Evolutionary conservation across 2,113 vertebrate species (phyloP).

Genomic region (Falco punctatus): DNA sequence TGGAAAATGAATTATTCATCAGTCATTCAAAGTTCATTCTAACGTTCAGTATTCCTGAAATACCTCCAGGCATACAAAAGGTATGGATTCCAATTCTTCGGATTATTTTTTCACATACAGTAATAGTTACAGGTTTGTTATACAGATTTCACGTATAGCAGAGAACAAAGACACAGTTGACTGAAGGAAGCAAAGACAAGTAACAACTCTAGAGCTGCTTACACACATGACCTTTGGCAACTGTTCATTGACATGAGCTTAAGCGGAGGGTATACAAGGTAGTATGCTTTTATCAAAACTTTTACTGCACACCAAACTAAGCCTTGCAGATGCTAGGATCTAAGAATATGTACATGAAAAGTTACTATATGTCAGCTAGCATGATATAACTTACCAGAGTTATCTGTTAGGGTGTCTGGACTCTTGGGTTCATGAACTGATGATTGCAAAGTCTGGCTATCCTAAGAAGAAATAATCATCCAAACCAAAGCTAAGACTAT

Average conservation of each 20-base stretch:
- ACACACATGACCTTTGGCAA: background rate
- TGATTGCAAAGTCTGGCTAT: background rate
- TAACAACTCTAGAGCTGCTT: background rate
- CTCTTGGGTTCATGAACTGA: background rate
- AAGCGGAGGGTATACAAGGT: background rate
- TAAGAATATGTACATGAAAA: background rate
- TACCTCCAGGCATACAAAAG: background rate
- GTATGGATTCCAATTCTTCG: background rate
- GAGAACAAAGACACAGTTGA: background rate
- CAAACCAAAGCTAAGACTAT: background rate
- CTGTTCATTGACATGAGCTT: background rate
- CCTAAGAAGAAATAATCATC: background rate
- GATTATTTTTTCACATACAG: background rate
- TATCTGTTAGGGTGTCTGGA: background rate
- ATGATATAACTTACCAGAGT: background rate
- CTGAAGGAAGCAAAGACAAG: background rate
- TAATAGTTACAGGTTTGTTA: background rate
- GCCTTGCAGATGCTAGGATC: background rate
- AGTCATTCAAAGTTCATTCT: background rate
- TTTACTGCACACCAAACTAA: background rate
- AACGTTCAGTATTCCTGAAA: background rate
- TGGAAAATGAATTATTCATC: background rate
- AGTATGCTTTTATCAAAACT: background rate
- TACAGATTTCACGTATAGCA: background rate
- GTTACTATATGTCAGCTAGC: background rate